phyloP scores from a whole-genome alignment of 2,113 vertebrate genomes.

The Hemiscyllium ocellatum region DNA sequence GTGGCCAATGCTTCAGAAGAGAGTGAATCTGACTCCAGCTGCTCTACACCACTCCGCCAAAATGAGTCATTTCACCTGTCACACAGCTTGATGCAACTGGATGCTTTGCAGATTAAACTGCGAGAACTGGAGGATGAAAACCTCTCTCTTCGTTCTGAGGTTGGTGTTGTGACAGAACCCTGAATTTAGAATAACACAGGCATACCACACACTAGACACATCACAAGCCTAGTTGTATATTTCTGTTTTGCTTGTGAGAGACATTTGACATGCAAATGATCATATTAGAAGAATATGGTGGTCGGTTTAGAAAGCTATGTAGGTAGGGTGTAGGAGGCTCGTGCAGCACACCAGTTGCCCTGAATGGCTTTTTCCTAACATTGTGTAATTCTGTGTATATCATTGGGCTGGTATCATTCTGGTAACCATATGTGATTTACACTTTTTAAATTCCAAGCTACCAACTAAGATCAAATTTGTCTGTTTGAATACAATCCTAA shows the following conservation, averaged over 20 bases:
- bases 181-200: fast-evolving
- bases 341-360: background rate
- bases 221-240: background rate
- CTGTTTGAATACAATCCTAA: background rate
- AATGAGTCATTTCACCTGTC: slow-evolving; percentile 56
- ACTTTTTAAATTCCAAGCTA: background rate
- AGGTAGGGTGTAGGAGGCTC: background rate
- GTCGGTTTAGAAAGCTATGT: background rate
- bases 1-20: slow-evolving; percentile 89
- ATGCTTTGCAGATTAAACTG: slow-evolving; percentile 80
- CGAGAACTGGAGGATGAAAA: slow-evolving; percentile 94
- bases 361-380: background rate
- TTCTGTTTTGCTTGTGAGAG: background rate
- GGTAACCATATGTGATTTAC: background rate
- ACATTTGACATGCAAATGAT: background rate
- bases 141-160: slow-evolving; percentile 77
- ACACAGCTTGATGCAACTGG: slow-evolving; percentile 73
- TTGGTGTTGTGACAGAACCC: slow-evolving; percentile 37
- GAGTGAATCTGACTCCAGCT: slow-evolving; percentile 83
- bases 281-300: background rate
- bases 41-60: slow-evolving; percentile 72
- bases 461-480: background rate
- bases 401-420: background rate
- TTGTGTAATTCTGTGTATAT: background rate
- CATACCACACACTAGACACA: background rate